Conservation (phyloP, 2,113 vertebrate genomes). For the Rhizomys pruinosus region DNA sequence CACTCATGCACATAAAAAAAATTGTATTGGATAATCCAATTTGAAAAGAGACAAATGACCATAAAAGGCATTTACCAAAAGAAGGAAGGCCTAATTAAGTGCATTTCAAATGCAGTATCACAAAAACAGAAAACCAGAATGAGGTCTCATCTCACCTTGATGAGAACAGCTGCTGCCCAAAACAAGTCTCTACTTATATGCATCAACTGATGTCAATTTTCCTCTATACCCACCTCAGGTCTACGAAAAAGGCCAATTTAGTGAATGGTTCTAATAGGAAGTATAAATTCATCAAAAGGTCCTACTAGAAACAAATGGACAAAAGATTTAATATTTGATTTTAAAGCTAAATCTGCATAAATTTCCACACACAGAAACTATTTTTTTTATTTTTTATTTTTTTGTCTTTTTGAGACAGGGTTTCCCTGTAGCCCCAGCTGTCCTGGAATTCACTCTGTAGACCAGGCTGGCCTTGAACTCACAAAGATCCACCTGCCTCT, state of each 20-base stretch:
- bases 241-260: not conserved
- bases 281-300: not conserved
- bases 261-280: not conserved
- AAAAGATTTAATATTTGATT: not conserved
- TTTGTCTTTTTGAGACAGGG: too few species aligned
- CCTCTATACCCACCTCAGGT: not conserved
- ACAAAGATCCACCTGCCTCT: too few species aligned
- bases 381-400: too few species aligned
- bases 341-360: not conserved
- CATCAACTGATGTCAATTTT: not conserved
- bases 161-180: not conserved
- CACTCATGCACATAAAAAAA: too few species aligned
- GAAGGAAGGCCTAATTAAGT: not conserved
- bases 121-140: not conserved
- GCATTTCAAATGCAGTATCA: not conserved
- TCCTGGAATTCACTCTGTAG: too few species aligned
- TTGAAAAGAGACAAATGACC: not conserved
- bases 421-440: too few species aligned
- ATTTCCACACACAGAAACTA: not conserved
- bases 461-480: too few species aligned
- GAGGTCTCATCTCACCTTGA: not conserved
- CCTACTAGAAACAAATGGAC: not conserved
- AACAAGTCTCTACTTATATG: not conserved
- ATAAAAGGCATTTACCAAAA: not conserved
- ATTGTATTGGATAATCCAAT: not conserved